Conservation (phyloP, 2,888 invertebrate species). For the Cataglyphis rosenhaueri region DNA sequence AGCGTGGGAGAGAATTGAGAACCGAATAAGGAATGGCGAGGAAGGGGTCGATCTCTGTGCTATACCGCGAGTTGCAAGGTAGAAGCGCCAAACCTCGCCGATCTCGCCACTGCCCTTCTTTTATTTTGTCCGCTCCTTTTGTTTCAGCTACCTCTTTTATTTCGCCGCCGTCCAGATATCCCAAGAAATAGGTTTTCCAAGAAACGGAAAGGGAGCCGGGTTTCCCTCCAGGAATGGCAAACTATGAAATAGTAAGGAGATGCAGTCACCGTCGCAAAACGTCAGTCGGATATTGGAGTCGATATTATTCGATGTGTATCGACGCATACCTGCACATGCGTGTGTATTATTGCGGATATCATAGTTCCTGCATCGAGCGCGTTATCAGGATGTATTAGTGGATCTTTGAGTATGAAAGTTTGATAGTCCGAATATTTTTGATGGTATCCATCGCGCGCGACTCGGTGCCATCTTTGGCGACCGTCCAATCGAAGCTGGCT, state of each 20-base stretch:
- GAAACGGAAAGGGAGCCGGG: conserved; percentile 41
- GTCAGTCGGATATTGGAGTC: conserved; percentile 51
- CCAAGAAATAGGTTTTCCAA: conserved; percentile 47
- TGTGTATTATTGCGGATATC: conserved; percentile 6
- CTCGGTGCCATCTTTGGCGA: conserved; percentile 19
- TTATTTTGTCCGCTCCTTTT: conserved; percentile 39
- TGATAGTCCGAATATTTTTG: conserved; percentile 35
- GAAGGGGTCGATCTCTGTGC: not conserved
- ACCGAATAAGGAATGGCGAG: too few relatives aligned
- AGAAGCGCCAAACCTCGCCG: conserved; percentile 13
- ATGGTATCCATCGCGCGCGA: conserved; percentile 26
- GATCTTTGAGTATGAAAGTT: conserved; percentile 38
- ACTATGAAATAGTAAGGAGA: conserved; percentile 58
- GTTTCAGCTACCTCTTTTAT: conserved; percentile 45
- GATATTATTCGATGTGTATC: conserved; percentile 42
- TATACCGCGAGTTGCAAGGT: conserved; percentile 1
- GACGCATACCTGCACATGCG: not conserved
- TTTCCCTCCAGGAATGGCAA: conserved; percentile 41
- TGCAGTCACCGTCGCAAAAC: conserved; percentile 55
- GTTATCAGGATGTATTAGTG: conserved; percentile 42
- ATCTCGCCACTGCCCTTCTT: conserved; percentile 27
- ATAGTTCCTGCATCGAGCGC: not conserved
- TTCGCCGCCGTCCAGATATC: conserved; percentile 28
- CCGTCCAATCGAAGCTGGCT: conserved; percentile 24
- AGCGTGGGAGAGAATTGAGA: not conserved